Conservation (phyloP, 2,888 invertebrate species). For the Ephialtes manifestator region DNA sequence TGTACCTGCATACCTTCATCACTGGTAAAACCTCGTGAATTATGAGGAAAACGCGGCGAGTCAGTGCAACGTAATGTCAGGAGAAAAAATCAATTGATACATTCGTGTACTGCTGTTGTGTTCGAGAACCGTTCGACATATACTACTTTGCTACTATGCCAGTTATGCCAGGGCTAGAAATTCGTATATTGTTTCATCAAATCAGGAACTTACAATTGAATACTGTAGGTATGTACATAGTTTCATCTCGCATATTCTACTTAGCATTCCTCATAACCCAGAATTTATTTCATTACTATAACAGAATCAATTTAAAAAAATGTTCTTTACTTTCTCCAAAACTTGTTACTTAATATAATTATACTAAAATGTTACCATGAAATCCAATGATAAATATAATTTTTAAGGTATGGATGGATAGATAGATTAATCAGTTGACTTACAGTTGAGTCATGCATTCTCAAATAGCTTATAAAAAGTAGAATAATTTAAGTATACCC, state of each 20-base stretch:
- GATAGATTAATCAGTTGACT: no score
- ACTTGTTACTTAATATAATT: neutral
- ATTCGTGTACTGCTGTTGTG: neutral
- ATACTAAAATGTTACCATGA: no score
- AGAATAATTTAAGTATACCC: no score
- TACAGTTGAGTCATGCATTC: no score
- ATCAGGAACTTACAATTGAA: neutral
- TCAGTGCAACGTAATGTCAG: constrained; percentile 14
- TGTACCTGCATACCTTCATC: neutral
- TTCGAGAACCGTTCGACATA: neutral
- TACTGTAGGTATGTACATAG: neutral
- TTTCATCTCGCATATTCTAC: neutral
- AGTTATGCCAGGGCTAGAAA: neutral
- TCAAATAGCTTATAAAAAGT: no score
- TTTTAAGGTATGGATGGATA: no score
- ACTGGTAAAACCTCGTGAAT: constrained; percentile 4
- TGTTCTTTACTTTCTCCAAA: neutral
- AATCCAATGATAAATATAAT: no score
- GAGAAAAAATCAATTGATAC: neutral
- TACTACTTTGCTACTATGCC: neutral
- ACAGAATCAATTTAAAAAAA: neutral
- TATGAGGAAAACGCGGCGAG: neutral
- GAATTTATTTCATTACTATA: neutral
- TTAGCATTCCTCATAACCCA: neutral
- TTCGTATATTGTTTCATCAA: neutral